Conservation (phyloP, 2,113 vertebrate species). For the Crotalus tigris region DNA sequence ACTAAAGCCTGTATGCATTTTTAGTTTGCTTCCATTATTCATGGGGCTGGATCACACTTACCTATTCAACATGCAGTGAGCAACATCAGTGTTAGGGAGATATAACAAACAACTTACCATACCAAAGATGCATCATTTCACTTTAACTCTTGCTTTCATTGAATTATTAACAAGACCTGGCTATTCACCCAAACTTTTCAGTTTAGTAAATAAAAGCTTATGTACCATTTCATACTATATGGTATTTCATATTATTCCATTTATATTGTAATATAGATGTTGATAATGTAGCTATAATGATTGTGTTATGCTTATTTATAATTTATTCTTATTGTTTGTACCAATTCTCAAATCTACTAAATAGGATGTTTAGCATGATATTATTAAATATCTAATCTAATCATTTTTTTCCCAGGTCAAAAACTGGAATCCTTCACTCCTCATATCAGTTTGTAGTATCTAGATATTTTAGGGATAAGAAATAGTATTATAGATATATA, state of each 20-base stretch:
- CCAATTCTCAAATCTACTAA: background rate
- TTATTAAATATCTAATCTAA: background rate
- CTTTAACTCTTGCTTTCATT: background rate
- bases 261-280: background rate
- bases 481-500: background rate
- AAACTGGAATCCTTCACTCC: background rate
- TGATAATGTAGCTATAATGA: background rate
- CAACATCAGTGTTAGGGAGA: background rate
- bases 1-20: background rate
- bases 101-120: background rate
- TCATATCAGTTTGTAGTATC: background rate
- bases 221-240: background rate
- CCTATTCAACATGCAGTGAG: background rate
- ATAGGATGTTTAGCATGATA: background rate
- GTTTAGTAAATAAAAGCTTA: background rate
- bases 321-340: background rate
- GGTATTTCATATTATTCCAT: background rate
- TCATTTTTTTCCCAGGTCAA: background rate
- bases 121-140: background rate
- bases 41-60: background rate
- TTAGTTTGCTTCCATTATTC: background rate
- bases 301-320: background rate
- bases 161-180: background rate
- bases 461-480: background rate
- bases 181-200: background rate